Base-by-base conservation (phyloP, 2,797 vertebrate genomes). In the Chanos chanos region DNA sequence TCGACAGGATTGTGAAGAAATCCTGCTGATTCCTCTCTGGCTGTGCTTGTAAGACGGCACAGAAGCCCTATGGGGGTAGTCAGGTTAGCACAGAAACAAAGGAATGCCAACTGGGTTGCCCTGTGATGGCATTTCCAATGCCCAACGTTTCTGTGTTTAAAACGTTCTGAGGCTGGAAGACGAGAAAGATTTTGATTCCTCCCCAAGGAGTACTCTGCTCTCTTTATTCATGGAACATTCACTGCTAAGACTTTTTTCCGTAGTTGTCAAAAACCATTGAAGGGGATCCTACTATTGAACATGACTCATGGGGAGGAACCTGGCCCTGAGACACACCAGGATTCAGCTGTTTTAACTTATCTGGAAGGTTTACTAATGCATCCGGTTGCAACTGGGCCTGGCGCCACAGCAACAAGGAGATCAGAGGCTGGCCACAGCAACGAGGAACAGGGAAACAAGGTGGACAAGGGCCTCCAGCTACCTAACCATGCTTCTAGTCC, bases 261-360 rank as follows among this genome's bases (percentile, higher is more conserved):
- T 86, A 88, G 80, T 83, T 71, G 68, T 87, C 80, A 82, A 81
- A 80, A 86, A 83, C 80, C 79, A 86, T 81, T 88, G 83, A 72
- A 89, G 83, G 76, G 86, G 84, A 85, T 84, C 82, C 78, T 87
- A 87, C 75, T 92, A 84, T 98, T 98, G 97, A 99, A 99, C 97
- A 99, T 99, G 96, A 99, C 97, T 97, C 94, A 99, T 99, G 97
- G 96, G 92, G 97, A 98, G 94, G 97, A 99, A 93, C 94, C 96
- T 95, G 93, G 94, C 95, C 96, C 96, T 95, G 95, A 98, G 90
- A 98, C 95, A 93, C 94, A 98, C 91, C 95, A 97, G 92, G 96
- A 98, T 99, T 96, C 97, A 89, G 87, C 94, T 92, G 97, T 97
- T 95, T 88, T 99, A 97, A 99, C 95, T 91, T 98, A 99, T 89